Conservation (phyloP, 2,797 vertebrate genomes). For the Pantherophis vulpinus region DNA sequence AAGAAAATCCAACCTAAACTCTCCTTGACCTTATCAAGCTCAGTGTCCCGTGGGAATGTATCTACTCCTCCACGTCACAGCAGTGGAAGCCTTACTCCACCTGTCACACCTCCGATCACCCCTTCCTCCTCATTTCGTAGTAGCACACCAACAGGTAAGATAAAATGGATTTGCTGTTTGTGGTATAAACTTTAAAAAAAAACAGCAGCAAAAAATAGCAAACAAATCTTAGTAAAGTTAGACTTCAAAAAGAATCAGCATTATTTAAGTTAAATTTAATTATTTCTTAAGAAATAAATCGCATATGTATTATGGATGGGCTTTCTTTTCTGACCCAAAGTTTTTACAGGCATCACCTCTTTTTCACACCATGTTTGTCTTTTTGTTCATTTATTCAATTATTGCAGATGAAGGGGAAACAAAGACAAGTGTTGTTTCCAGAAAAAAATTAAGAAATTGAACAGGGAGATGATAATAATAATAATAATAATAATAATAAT, state of each 20-base stretch:
- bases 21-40: constrained; percentile 85
- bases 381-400: not conserved
- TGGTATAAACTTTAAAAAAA: not conserved
- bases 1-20: constrained; percentile 95
- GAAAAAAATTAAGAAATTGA: not conserved
- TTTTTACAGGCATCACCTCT: not conserved
- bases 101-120: constrained; percentile 96
- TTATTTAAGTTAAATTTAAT: not conserved
- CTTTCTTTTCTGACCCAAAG: not conserved
- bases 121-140: constrained; percentile 97
- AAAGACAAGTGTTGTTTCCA: not conserved
- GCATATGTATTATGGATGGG: not conserved
- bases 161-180: not conserved
- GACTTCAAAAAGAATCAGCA: not conserved
- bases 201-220: not conserved
- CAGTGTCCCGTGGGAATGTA: constrained; percentile 87
- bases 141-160: constrained; percentile 94
- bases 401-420: not conserved
- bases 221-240: not conserved
- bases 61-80: constrained; percentile 91
- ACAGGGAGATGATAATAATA: too few relatives aligned
- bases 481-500: too few relatives aligned
- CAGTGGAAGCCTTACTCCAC: constrained; percentile 96
- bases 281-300: not conserved
- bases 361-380: not conserved